Percentiles rank a stretch among this genome's conserved stretches.
Evolutionary conservation across 2,888 invertebrate genomes (phyloP).

Genomic region (Dysmachus trigonus): DNA sequence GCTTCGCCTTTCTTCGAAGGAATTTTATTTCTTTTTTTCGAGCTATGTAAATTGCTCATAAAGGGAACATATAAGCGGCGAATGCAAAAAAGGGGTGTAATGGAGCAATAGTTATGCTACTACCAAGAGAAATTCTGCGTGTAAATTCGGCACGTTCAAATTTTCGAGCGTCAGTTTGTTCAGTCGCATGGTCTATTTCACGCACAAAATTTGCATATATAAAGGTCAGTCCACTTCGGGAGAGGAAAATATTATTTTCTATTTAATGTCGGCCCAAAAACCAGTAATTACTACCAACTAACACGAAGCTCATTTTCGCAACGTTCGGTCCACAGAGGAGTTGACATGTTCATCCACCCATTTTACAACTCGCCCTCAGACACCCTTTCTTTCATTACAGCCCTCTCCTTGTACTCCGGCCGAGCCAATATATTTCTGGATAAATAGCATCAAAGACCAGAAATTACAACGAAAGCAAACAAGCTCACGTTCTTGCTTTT

Average conservation of each 20-base stretch:
- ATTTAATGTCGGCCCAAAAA: not conserved
- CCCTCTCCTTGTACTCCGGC: not conserved
- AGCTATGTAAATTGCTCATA: not conserved
- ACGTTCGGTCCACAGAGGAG: not conserved
- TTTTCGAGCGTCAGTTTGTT: not conserved
- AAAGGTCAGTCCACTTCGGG: not conserved
- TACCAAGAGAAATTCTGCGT: not conserved
- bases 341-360: not conserved
- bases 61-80: not conserved
- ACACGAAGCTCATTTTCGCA: not conserved
- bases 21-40: not conserved
- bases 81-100: not conserved
- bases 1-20: not conserved
- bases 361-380: not conserved
- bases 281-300: not conserved
- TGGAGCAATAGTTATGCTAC: not conserved
- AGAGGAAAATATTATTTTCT: not conserved
- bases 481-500: not conserved
- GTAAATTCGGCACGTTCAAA: not conserved
- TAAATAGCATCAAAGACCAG: not conserved
- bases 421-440: not conserved
- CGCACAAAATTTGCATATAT: not conserved
- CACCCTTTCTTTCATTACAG: not conserved
- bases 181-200: not conserved
- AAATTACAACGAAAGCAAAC: not conserved